Evolutionary conservation across 2,113 vertebrate genomes (phyloP), one percentile per base, ranked within the genome.

Genomic region (Odobenus rosmarus): DNA sequence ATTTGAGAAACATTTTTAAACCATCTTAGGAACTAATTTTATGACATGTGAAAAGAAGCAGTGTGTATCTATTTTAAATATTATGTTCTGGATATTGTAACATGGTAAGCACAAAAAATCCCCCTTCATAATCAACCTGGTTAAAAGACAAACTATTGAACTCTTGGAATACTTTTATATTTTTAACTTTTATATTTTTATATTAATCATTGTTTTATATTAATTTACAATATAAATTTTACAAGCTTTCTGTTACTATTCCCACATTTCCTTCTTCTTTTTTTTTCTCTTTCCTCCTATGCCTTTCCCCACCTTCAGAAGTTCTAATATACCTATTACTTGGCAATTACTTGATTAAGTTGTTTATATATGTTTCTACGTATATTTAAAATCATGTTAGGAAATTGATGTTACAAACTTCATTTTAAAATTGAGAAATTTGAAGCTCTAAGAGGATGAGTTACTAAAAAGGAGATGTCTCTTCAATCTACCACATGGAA

Each of bases 21-120:
- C 80, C 13, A 82, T 77, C 57, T 59, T 81, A n/a, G 31, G 64
- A 80, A 84, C 16, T 64, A 87, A 89, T 85, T 96, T 69, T 86
- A 89, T 96, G 71, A 82, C 61, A 51, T 53, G 31, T 88, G 23
- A 57, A 13, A 85, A 85, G 16, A 83, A 90, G 14, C 26, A 88
- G 23, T 88, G 21, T 59, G 0, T 71, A n/a, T 62, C 31, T 83
- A 77, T 89, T 86, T 82, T 86, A 77, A 95, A 53, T 61, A 21
- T 74, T 62, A 36, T 87, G 24, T n/a, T 62, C n/a, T 93, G 39
- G 55, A 69, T 80, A 49, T 51, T 76, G 57, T 90, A 49, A 80
- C 49, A 55, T 33, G 28, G 6, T 42, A 77, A 77, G 4, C 36
- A 79, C 59, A 79, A 51, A 26, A 83, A 67, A 24, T 53, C 7